These are phyloP conservation scores for Punctoribates punctum DNA, from an alignment of 2,888 invertebrate species.

Conservation along the genomic window DNA sequence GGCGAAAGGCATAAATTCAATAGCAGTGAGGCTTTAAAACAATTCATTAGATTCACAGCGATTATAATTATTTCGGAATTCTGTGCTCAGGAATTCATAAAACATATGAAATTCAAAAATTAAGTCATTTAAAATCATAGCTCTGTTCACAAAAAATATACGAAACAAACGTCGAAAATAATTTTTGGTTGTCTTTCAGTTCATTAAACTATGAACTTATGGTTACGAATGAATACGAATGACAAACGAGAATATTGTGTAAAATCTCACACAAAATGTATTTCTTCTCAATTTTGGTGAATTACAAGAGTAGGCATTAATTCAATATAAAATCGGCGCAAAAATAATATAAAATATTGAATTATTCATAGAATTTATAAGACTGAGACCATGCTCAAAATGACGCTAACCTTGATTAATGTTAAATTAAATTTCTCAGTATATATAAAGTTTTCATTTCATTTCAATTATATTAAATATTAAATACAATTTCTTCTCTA, in stretches of 20 bases:
- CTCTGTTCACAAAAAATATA: background rate
- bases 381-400: too few relatives aligned
- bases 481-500: background rate
- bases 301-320: conserved; percentile 2
- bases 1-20: too few relatives aligned
- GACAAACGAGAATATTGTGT: conserved; percentile 34
- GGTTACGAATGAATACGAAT: background rate
- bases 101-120: background rate
- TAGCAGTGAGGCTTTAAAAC: background rate
- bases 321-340: background rate
- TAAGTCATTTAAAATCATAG: background rate
- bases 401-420: too few relatives aligned
- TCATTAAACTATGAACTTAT: conserved; percentile 22
- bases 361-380: too few relatives aligned
- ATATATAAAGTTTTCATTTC: too few relatives aligned
- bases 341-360: background rate
- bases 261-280: conserved; percentile 1
- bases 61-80: background rate
- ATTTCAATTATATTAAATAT: conserved; percentile 19
- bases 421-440: too few relatives aligned
- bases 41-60: too few relatives aligned
- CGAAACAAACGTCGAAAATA: background rate
- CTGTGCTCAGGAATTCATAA: background rate
- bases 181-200: conserved; percentile 6
- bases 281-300: background rate